These are phyloP conservation scores for Chaenocephalus aceratus DNA, from an alignment of 2,113 vertebrate genomes.

Conservation along the genomic window DNA sequence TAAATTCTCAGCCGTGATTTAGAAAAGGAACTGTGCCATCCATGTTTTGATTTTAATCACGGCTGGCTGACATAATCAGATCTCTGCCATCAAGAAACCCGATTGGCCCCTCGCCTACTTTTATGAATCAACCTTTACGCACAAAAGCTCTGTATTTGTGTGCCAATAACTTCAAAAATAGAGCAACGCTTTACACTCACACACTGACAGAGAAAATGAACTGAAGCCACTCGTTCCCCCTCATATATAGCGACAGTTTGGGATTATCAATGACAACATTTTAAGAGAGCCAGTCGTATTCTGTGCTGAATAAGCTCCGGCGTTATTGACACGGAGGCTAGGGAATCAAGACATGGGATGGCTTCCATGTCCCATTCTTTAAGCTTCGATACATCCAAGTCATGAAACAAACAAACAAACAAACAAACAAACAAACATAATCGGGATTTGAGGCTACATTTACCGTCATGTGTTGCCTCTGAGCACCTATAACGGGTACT, in stretches of 20 bases:
- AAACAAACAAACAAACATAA: constrained; percentile 67
- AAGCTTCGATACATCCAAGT: constrained; percentile 64
- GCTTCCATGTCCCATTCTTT: constrained; percentile 66
- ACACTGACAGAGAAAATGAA: constrained; percentile 2
- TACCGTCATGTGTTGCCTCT: constrained; percentile 63
- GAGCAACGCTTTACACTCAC: neutral
- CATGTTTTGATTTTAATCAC: constrained; percentile 78
- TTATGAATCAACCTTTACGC: constrained; percentile 62
- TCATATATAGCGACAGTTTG: constrained; percentile 30
- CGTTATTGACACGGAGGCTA: constrained; percentile 64
- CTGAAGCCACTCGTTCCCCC: constrained; percentile 5
- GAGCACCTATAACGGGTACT: constrained; percentile 71
- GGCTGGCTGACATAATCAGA: constrained; percentile 68
- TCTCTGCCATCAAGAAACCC: constrained; percentile 55
- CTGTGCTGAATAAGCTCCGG: constrained; percentile 58
- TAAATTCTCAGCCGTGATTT: constrained; percentile 52
- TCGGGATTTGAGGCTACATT: constrained; percentile 72
- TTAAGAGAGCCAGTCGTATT: constrained; percentile 32
- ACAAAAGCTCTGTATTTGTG: constrained; percentile 27
- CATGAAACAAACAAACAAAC: constrained; percentile 70
- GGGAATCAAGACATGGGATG: constrained; percentile 59
- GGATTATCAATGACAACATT: constrained; percentile 71
- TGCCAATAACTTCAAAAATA: constrained; percentile 22
- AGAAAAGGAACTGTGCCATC: constrained; percentile 46
- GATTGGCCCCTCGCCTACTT: constrained; percentile 38